Evolutionary conservation across 92 coral and sea anemone genomes (phyloP), one percentile per base, ranked within the genome.

Genomic region (Anthopleura xanthogrammica): DNA sequence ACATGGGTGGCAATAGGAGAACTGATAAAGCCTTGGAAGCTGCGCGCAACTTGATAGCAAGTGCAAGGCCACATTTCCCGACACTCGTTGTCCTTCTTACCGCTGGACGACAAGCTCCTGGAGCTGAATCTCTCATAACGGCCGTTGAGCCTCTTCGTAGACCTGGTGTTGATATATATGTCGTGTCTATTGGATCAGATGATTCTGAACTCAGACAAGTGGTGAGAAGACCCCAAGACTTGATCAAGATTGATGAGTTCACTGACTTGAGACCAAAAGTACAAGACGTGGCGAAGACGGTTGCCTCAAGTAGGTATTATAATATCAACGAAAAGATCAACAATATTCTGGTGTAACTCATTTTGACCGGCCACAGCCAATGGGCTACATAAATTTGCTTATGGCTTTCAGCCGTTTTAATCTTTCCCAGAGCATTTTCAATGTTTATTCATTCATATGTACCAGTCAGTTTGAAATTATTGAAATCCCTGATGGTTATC

Each of bases 151-250:
- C 65, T 10, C 86, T 92, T 77, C 91, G 86, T 4, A 68, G 85
- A 39, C 76, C 84, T 54, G 93, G 85, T 20, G 91, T 86, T 11
- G 76, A 88, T 19, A 85, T 83, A 52, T 92, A 80, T 80, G 89
- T 90, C 8, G 89, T 92, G 7, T 86, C 96, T 13, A 90, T 95
- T 80, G 98, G 93, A 64, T 70, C 85, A 48, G 92, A 82, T 62
- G 70, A 81, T 20, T 65, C 68, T 12, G 89, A 83, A 60, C 81
- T 83, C 2, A 41, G 57, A 62, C 75, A 70, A 40, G 13, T 84
- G 41, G 82, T 70, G 5, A 23, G n/a, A 16, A 46, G 62, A 20
- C 68, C 80, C 71, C 43, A 90, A 50, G 57, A 86, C 77, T 73
- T 82, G 16, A 41, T 77, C 12, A 78, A 50, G 5, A 87, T 90